Evolutionary conservation across 2,888 invertebrate species (phyloP).

Genomic region (Bombyx huttoni): DNA sequence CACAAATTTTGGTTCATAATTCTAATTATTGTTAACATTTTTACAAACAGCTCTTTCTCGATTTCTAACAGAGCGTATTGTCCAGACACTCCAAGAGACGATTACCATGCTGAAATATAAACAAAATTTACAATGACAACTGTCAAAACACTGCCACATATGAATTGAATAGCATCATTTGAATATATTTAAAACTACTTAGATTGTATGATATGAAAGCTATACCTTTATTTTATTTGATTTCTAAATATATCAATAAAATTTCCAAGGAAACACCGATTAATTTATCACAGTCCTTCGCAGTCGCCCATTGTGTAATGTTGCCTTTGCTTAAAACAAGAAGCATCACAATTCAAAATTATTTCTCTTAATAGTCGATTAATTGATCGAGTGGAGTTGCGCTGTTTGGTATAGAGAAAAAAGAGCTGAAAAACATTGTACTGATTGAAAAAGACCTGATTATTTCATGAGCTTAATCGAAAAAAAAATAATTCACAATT

Average conservation of each 20-base stretch:
- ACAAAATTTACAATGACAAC: slow-evolving; percentile 60
- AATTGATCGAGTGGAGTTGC: neutral
- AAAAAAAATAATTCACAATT: too few species aligned
- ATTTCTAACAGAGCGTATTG: slow-evolving; percentile 15
- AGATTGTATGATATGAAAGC: neutral
- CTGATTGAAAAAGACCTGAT: too few species aligned
- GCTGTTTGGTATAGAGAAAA: too few species aligned
- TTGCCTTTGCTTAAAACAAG: slow-evolving; percentile 16
- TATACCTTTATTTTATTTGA: slow-evolving; percentile 31
- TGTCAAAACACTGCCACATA: slow-evolving; percentile 70
- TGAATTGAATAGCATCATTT: neutral
- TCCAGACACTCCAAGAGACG: slow-evolving; percentile 21
- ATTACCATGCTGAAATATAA: slow-evolving; percentile 61
- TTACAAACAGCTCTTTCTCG: slow-evolving; percentile 17
- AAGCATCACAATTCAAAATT: neutral
- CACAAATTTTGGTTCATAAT: slow-evolving; percentile 29
- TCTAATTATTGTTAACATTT: slow-evolving; percentile 38
- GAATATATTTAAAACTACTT: neutral
- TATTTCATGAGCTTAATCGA: too few species aligned
- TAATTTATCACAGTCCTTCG: slow-evolving; percentile 45
- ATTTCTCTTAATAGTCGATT: neutral
- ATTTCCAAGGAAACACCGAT: slow-evolving; percentile 70
- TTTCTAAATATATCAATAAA: slow-evolving; percentile 52
- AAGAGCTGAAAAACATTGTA: too few species aligned
- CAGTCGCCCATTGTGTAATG: slow-evolving; percentile 38